Evolutionary conservation across 1,140 invertebrate genomes (phyloP).

Genomic region (Drosophila sp.): DNA sequence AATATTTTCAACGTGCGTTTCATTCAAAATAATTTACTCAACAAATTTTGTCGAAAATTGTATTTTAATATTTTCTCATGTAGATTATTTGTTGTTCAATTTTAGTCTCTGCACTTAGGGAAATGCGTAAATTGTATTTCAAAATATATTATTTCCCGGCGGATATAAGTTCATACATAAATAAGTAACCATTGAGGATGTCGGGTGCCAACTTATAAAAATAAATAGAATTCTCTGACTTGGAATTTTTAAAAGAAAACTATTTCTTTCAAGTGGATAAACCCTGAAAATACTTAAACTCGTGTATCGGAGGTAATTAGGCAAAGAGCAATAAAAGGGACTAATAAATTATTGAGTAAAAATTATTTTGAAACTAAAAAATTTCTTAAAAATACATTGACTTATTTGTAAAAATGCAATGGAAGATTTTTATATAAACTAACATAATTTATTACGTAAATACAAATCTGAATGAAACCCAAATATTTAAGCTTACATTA

Average conservation of each 20-base stretch:
- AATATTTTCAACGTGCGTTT: constrained; percentile 76
- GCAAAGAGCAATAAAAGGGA: neutral
- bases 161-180: constrained; percentile 46
- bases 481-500: too few relatives aligned
- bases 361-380: neutral
- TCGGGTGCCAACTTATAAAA: constrained; percentile 43
- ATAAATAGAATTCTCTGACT: constrained; percentile 49
- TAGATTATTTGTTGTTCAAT: constrained; percentile 32
- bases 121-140: constrained; percentile 64
- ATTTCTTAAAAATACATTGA: neutral
- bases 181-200: constrained; percentile 53
- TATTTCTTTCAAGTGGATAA: neutral
- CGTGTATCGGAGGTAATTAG: neutral
- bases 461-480: too few relatives aligned
- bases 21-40: constrained; percentile 79
- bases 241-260: neutral
- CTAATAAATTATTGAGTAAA: neutral
- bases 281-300: constrained; percentile 5
- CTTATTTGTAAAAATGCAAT: neutral
- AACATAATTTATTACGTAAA: too few relatives aligned
- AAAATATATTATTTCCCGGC: constrained; percentile 57
- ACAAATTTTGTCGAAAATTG: constrained; percentile 42
- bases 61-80: constrained; percentile 51
- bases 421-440: too few relatives aligned
- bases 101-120: constrained; percentile 35